Evolutionary conservation across 2,888 invertebrate species (phyloP).

Genomic region (Encarsia formosa): DNA sequence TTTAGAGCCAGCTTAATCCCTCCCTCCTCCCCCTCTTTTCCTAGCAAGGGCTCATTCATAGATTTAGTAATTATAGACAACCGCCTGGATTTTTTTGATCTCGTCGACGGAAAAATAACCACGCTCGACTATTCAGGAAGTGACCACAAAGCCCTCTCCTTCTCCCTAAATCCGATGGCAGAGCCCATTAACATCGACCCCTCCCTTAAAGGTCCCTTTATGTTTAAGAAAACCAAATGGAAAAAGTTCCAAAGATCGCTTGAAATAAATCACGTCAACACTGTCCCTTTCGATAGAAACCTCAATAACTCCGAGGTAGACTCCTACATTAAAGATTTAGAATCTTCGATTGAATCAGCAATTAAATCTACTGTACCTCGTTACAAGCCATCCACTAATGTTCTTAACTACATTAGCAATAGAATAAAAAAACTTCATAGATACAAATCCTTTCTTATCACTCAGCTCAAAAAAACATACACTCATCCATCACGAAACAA

Average conservation of each 20-base stretch:
- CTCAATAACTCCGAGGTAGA: neutral
- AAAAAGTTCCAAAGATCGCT: slow-evolving; percentile 4
- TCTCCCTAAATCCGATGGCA: neutral
- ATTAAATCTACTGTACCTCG: neutral
- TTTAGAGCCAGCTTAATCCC: neutral
- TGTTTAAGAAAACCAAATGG: slow-evolving; percentile 19
- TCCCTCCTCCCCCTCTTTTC: neutral
- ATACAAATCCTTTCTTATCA: neutral
- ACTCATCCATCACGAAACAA: too few species aligned
- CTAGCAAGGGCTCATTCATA: neutral
- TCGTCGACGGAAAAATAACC: neutral
- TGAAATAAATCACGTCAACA: neutral
- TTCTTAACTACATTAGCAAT: neutral
- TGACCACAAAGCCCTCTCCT: slow-evolving; percentile 2
- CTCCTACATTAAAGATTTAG: neutral
- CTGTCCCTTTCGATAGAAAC: neutral
- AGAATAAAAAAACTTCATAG: neutral
- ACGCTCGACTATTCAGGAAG: neutral
- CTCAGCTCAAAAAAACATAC: neutral
- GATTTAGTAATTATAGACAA: slow-evolving; percentile 1
- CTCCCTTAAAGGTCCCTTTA: neutral
- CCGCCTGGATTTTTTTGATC: neutral
- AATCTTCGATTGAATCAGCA: neutral
- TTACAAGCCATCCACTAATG: neutral
- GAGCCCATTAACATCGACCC: neutral